These are phyloP conservation scores for Smittia sp. DNA, from an alignment of 2,888 invertebrate genomes.

Conservation along the genomic window DNA sequence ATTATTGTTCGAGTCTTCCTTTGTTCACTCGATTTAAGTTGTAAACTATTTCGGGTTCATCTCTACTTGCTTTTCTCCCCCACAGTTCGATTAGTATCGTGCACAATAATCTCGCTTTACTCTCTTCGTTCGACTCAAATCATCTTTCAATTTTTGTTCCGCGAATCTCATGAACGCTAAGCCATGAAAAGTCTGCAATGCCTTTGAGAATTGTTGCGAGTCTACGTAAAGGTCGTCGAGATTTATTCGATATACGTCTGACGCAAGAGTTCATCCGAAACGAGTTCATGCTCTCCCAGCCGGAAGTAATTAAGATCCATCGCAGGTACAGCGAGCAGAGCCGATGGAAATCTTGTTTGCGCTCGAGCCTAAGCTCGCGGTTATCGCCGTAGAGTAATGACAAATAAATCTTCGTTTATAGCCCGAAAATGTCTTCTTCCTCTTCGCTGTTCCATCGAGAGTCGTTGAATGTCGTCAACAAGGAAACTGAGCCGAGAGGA, in stretches of 20 bases:
- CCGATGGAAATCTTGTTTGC: background rate
- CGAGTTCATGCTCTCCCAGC: background rate
- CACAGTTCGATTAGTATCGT: no score
- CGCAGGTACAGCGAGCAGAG: background rate
- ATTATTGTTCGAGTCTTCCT: background rate
- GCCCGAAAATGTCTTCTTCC: background rate
- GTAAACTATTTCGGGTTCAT: background rate
- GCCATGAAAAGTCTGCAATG: no score
- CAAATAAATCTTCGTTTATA: slow-evolving; percentile 27
- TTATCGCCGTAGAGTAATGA: slow-evolving; percentile 24
- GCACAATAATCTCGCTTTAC: no score
- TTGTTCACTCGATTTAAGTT: no score
- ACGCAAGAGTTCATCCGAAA: no score
- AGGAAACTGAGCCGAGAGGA: background rate
- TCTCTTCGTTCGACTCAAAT: no score
- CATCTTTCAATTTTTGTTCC: no score
- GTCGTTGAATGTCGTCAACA: background rate
- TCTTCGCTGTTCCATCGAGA: background rate
- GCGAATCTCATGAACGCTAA: no score
- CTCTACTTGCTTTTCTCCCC: no score
- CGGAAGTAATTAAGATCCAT: slow-evolving; percentile 22
- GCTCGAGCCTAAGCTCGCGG: background rate
- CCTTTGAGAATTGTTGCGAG: no score
- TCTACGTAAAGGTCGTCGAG: background rate
- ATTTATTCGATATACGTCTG: background rate